phyloP scores from a whole-genome alignment of 2,888 invertebrate genomes.

The Malthinus flaveolus region DNA sequence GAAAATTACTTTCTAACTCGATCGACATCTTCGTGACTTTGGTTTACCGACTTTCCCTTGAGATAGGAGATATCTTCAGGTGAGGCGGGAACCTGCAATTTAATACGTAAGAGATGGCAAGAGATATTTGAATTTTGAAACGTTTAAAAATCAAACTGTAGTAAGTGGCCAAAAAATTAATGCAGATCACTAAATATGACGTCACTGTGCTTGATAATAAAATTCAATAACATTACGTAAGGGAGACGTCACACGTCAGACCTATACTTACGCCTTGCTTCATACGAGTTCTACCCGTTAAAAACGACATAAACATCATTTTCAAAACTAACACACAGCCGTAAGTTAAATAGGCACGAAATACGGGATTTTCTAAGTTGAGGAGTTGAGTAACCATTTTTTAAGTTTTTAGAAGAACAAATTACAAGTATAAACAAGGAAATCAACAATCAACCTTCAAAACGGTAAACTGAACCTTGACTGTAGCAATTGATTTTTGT shows the following conservation, averaged over 20 bases:
- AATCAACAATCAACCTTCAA: no score
- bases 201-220: no score
- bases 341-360: slow-evolving; percentile 38
- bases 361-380: slow-evolving; percentile 31
- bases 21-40: slow-evolving; percentile 56
- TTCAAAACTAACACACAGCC: slow-evolving; percentile 48
- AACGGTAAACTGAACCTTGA: no score
- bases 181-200: neutral
- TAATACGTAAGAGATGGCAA: no score
- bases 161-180: no score
- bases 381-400: neutral
- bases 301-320: slow-evolving; percentile 51
- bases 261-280: slow-evolving; percentile 45
- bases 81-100: slow-evolving; percentile 58
- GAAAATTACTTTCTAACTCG: slow-evolving; percentile 55
- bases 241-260: no score
- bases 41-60: slow-evolving; percentile 43
- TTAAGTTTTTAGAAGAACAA: no score
- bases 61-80: slow-evolving; percentile 55
- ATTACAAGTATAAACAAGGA: no score
- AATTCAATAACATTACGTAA: no score
- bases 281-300: slow-evolving; percentile 46
- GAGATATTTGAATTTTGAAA: no score
- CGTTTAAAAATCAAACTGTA: no score
- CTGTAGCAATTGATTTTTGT: no score